Conservation (phyloP, 2,113 vertebrate species). For the Hippocampus abdominalis region DNA sequence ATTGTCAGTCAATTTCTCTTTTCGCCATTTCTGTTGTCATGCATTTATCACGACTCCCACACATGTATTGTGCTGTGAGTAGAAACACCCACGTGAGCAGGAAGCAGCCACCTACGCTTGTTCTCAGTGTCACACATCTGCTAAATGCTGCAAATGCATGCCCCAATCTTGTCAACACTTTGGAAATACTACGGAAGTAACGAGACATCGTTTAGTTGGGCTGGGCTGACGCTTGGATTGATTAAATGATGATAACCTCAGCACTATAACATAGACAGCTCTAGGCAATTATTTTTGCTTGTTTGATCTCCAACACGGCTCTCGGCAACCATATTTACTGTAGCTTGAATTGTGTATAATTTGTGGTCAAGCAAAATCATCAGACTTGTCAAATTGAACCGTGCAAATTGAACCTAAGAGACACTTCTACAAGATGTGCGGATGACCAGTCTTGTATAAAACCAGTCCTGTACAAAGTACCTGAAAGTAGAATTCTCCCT, state of each 20-base stretch:
- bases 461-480: too few relatives aligned
- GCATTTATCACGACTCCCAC: slow-evolving; percentile 21
- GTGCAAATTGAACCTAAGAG: too few relatives aligned
- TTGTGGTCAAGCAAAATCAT: too few relatives aligned
- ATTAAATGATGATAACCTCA: not conserved
- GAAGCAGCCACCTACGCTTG: slow-evolving; percentile 43
- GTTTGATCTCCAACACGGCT: not conserved
- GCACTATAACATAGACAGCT: not conserved
- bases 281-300: not conserved
- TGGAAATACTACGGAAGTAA: slow-evolving; percentile 40
- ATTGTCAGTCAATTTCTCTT: slow-evolving; percentile 15
- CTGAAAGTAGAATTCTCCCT: too few relatives aligned
- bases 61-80: slow-evolving; percentile 27
- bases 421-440: too few relatives aligned
- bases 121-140: slow-evolving; percentile 44
- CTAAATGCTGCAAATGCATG: slow-evolving; percentile 33
- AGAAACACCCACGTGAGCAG: slow-evolving; percentile 55
- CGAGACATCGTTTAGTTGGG: not conserved
- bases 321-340: not conserved
- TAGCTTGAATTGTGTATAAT: too few relatives aligned
- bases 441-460: too few relatives aligned
- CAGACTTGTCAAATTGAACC: too few relatives aligned
- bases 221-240: not conserved
- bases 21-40: not conserved
- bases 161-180: slow-evolving; percentile 50